Base-by-base conservation (phyloP, 2,113 vertebrate species). In the Plotosus lineatus region DNA sequence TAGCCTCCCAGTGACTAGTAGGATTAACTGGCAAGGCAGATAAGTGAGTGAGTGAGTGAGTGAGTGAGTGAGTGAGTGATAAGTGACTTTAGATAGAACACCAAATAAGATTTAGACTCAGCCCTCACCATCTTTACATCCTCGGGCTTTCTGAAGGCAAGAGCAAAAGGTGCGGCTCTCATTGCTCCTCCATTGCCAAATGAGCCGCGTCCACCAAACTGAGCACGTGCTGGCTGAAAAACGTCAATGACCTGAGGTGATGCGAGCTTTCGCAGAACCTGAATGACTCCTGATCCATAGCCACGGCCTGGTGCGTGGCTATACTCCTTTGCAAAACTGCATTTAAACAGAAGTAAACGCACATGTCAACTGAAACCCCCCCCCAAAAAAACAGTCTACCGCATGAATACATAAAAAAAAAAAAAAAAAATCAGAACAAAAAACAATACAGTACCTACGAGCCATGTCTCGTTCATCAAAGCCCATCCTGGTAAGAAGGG, bases 121-220 rank as follows among this genome's bases (percentile, higher is more conserved):
- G 46, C 0, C 56, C 28, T 86, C 84, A 99, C 97, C 94, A 92
- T 94, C 89, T 92, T 95, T 21, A 98, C 93, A 12, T 98, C 95
- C 77, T 89, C 88, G 21, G 87, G 0, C 0, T 92, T 89, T 0
- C 91, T 88, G 51, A 97, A 99, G 33, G 93, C 92, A 15, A 99
- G 89, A 0, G 97, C 88, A 26, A 99, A 95, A 73, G 95, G 95
- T 0, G 95, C 96, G 0, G 96, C 95, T 88, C 98, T 94, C 98
- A 99, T 99, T 84, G 98, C 98, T 0, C 96, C 98, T 0, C 98
- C 98, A 0, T 99, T 99, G 17, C 98, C 98, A 0, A 97, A 99
- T 75, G 98, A 99, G 66, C 98, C 98, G 1, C 96, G 95, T 14
- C 98, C 97, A 0, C 95, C 95, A 74, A 99, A 99, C 91, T 99